A percentile compares a stretch with the other conserved stretches of the same genome.
Conservation (phyloP, 1,140 invertebrate species). For the Drosophila prosaltans region DNA sequence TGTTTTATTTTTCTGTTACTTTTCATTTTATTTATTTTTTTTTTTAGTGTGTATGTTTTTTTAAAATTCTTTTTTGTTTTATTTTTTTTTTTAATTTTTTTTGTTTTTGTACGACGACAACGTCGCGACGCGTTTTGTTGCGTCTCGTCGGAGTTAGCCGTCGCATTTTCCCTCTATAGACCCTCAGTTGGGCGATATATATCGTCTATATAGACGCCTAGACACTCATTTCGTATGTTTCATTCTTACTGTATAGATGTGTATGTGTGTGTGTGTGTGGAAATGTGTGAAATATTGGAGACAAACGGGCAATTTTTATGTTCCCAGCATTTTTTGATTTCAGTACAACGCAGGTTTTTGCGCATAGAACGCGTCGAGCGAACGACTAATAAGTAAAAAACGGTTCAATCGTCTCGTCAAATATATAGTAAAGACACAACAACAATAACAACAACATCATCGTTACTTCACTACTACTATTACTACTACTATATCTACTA, state of each 20-base stretch:
- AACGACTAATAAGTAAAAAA: conserved; percentile 29
- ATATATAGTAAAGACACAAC: conserved; percentile 4
- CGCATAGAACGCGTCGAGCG: conserved; percentile 70
- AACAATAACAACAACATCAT: not conserved
- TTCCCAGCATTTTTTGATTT: conserved; percentile 72
- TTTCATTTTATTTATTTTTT: conserved; percentile 16
- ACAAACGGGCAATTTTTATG: conserved; percentile 79
- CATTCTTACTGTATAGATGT: too few species aligned
- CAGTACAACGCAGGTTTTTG: conserved; percentile 76
- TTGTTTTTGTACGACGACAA: conserved; percentile 19
- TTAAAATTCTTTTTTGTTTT: conserved; percentile 6
- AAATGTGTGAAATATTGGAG: conserved; percentile 79
- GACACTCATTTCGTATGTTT: conserved; percentile 3
- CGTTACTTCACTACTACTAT: not conserved
- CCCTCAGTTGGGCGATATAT: conserved; percentile 25
- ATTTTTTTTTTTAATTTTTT: conserved; percentile 3
- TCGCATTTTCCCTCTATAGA: conserved; percentile 31
- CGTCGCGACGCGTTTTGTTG: conserved; percentile 40
- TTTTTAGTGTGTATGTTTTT: conserved; percentile 13
- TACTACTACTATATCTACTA: not conserved
- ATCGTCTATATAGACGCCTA: conserved; percentile 47
- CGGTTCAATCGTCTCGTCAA: conserved; percentile 13
- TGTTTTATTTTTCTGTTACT: conserved; percentile 14
- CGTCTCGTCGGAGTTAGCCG: conserved; percentile 38
- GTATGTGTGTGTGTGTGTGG: conserved; percentile 30